Percentiles rank a stretch among this genome's conserved stretches.
Evolutionary conservation across 2,113 vertebrate genomes (phyloP).

Genomic region (Mormyrus lacerda): DNA sequence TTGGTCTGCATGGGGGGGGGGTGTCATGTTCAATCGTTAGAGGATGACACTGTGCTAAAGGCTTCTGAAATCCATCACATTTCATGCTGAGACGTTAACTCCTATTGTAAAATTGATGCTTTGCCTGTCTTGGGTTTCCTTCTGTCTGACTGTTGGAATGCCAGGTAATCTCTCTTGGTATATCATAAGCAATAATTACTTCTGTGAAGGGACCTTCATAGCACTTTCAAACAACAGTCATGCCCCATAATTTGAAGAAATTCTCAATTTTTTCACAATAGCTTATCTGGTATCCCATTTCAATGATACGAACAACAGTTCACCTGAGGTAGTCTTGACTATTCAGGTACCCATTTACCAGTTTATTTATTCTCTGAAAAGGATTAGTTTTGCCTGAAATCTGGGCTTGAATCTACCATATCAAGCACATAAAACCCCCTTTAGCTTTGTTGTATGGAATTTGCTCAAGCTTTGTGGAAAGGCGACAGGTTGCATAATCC

Average conservation of each 20-base stretch:
- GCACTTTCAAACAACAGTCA: background rate
- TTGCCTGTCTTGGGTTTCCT: constrained; percentile 7
- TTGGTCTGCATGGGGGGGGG: background rate
- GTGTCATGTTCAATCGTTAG: background rate
- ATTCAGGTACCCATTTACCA: background rate
- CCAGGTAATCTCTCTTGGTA: background rate
- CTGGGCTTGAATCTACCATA: background rate
- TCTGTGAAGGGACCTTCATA: background rate
- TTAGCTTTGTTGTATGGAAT: background rate
- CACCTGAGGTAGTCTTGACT: background rate
- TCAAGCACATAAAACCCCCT: background rate
- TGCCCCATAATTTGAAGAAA: background rate
- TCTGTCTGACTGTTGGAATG: background rate
- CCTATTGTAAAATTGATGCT: constrained; percentile 1
- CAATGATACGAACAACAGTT: background rate
- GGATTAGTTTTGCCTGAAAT: background rate
- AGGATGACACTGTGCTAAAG: background rate
- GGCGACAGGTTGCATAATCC: background rate
- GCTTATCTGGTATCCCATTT: background rate
- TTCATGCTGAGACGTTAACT: background rate
- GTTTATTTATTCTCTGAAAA: background rate
- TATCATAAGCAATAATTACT: background rate
- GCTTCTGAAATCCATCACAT: background rate
- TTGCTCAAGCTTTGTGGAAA: background rate
- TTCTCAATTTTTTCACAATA: background rate